Evolutionary conservation across 2,888 invertebrate genomes (phyloP), one percentile per base, ranked within the genome.

Genomic region (Girardia tigrina): DNA sequence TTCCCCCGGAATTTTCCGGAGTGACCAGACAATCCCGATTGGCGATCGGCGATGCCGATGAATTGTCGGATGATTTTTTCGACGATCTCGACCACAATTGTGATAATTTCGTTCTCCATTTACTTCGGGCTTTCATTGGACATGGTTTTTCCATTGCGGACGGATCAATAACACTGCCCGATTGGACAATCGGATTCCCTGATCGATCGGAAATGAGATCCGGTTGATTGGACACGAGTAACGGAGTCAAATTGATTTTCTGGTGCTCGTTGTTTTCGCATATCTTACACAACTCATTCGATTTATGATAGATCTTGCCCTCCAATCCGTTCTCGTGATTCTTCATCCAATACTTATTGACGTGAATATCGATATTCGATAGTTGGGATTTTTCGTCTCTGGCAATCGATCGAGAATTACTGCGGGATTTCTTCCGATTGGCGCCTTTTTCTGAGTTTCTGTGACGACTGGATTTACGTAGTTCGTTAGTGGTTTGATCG

Each of bases 341-440:
- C n/a, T 56, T 56, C 56, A 56, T 56, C 6, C n/a, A 56, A 56
- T 56, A 56, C 23, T 56, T 56, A 56, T 56, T 56, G 20, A 56
- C 56, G n/a, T 56, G 56, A n/a, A 56, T 56, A n/a, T 56, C 56
- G 4, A 56, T 56, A 16, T 56, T n/a, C 4, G n/a, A 8, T 56
- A 56, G n/a, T 16, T 56, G n/a, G 6, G 56, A 56, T 56, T 56
- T 56, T 20, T 56, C 56, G 23, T 56, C 56, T 56, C 56, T 56
- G 8, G 56, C 56, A 2, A 56, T 2, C 23, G 56, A 56, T 16
- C 56, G 4, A 12, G 56, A 56, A n/a, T n/a, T 56, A 56, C 56
- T 56, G n/a, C 56, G 56, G 23, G 56, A 56, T 56, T 56, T 56
- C 23, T 56, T 56, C n/a, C 56, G 56, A 23, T 23, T 56, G 23